Evolutionary conservation across 2,888 invertebrate genomes (phyloP).

Genomic region (Drosophila antonietae): DNA sequence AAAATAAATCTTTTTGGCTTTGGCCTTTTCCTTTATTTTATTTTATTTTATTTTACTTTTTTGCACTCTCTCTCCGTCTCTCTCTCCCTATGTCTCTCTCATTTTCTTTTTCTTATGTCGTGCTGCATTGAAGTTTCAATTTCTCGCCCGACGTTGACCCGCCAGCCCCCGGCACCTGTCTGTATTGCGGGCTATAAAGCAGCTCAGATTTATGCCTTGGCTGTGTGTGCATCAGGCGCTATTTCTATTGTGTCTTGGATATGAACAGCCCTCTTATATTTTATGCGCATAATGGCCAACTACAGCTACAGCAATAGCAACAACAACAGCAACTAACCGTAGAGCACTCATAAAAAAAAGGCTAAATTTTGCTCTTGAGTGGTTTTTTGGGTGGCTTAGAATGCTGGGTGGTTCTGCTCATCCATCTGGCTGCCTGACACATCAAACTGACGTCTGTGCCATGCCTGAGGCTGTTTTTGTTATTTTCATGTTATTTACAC

Average conservation of each 20-base stretch:
- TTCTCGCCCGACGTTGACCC: slow-evolving; percentile 34
- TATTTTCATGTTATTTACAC: slow-evolving; percentile 79
- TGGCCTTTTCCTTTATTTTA: slow-evolving; percentile 26
- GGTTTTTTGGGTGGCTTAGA: slow-evolving; percentile 35
- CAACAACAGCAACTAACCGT: slow-evolving; percentile 34
- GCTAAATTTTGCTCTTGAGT: slow-evolving; percentile 53
- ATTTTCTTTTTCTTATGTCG: neutral
- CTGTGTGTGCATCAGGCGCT: slow-evolving; percentile 50
- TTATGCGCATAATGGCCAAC: slow-evolving; percentile 78
- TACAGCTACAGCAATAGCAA: slow-evolving; percentile 36
- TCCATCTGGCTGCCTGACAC: neutral
- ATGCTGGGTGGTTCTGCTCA: neutral
- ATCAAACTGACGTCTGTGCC: slow-evolving; percentile 31
- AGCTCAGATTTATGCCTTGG: slow-evolving; percentile 68
- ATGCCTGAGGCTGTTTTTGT: slow-evolving; percentile 69
- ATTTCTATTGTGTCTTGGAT: slow-evolving; percentile 70
- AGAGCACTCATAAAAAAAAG: slow-evolving; percentile 50
- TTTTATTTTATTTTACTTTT: neutral
- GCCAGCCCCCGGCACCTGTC: slow-evolving; percentile 9
- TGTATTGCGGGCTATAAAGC: slow-evolving; percentile 49
- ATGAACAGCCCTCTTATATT: slow-evolving; percentile 77
- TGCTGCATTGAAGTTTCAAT: slow-evolving; percentile 52
- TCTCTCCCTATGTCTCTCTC: neutral
- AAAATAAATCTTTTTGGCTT: slow-evolving; percentile 70
- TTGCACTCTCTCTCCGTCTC: neutral